Evolutionary conservation across 2,888 invertebrate species (phyloP).

Genomic region (Synergus laeviventris): DNA sequence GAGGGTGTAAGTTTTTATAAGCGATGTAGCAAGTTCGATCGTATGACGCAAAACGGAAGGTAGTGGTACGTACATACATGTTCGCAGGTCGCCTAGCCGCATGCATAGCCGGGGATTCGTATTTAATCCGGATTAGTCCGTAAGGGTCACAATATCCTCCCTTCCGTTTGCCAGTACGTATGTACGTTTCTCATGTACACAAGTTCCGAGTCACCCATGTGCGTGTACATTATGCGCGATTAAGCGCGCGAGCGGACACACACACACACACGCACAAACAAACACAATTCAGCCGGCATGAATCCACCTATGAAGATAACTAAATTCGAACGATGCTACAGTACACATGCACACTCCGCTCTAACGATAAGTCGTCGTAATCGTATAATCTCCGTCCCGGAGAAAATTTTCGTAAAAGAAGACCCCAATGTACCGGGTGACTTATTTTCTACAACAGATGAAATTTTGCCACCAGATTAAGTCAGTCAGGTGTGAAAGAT

Average conservation of each 20-base stretch:
- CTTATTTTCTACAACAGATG: slow-evolving; percentile 16
- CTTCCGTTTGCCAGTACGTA: slow-evolving; percentile 60
- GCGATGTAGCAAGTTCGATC: slow-evolving; percentile 64
- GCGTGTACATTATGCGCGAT: slow-evolving; percentile 59
- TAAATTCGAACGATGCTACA: slow-evolving; percentile 53
- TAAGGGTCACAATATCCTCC: slow-evolving; percentile 74
- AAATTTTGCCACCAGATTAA: not conserved
- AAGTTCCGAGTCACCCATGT: slow-evolving; percentile 48
- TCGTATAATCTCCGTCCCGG: slow-evolving; percentile 58
- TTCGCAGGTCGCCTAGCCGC: slow-evolving; percentile 71
- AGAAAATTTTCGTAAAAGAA: slow-evolving; percentile 51
- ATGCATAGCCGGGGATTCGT: slow-evolving; percentile 70
- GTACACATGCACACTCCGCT: slow-evolving; percentile 54
- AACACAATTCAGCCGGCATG: slow-evolving; percentile 45
- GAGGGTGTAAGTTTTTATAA: slow-evolving; percentile 50
- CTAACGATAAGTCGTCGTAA: slow-evolving; percentile 54
- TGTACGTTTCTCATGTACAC: slow-evolving; percentile 52
- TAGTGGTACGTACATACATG: slow-evolving; percentile 58
- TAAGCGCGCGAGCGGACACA: slow-evolving; percentile 49
- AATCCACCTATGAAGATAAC: slow-evolving; percentile 41
- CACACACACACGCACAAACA: slow-evolving; percentile 44
- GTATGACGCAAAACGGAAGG: slow-evolving; percentile 58
- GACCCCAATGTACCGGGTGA: slow-evolving; percentile 44
- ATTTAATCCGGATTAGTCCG: slow-evolving; percentile 75
- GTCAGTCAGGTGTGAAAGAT: not conserved